Conservation (phyloP, 2,113 vertebrate species). For the Nothoprocta perdicaria region DNA sequence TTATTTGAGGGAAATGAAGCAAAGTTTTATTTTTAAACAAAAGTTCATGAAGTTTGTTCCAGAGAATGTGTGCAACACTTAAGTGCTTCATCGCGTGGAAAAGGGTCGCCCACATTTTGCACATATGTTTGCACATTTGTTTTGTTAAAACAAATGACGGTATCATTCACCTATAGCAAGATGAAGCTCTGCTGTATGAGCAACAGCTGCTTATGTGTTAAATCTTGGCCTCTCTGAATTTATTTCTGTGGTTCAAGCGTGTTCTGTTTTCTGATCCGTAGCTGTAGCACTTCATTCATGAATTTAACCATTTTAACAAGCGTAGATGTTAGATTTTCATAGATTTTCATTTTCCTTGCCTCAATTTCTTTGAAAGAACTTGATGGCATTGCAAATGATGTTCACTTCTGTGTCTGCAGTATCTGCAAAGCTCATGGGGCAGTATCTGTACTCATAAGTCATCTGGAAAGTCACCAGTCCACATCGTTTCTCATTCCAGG, state of each 20-base stretch:
- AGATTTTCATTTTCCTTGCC: background rate
- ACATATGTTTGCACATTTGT: constrained; percentile 12
- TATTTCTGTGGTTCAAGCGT: background rate
- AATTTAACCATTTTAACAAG: background rate
- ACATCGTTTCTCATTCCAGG: background rate
- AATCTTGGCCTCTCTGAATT: background rate
- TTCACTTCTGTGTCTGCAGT: accelerated
- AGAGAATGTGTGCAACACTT: background rate
- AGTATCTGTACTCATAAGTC: background rate
- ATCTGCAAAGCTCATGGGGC: background rate
- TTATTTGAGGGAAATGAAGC: background rate
- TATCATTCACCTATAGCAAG: constrained; percentile 18
- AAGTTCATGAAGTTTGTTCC: background rate
- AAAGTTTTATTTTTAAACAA: background rate
- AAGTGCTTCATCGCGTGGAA: background rate
- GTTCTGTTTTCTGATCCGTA: background rate
- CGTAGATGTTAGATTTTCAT: background rate
- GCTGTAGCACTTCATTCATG: background rate
- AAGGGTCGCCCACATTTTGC: constrained; percentile 12
- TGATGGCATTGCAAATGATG: background rate
- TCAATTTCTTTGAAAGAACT: background rate
- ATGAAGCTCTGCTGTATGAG: background rate
- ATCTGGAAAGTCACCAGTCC: background rate
- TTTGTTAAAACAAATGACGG: constrained; percentile 26
- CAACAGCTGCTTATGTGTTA: constrained; percentile 16